phyloP scores from a whole-genome alignment of 2,888 invertebrate genomes.

The Antitype chi region DNA sequence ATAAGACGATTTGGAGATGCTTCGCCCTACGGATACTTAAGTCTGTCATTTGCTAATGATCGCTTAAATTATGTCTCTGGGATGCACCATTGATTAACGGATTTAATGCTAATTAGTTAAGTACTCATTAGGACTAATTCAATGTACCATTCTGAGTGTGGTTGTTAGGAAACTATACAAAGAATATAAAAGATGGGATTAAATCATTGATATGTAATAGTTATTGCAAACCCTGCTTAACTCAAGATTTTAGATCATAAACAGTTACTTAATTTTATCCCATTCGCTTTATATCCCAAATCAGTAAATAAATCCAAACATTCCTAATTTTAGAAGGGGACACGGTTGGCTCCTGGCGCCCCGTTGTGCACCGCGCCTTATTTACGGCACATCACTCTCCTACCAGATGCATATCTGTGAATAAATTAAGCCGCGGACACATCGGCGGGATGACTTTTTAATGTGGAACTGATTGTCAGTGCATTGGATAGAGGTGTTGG shows the following conservation, averaged over 20 bases:
- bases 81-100: too few species aligned
- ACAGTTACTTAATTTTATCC: background rate
- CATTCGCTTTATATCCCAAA: slow-evolving; percentile 16
- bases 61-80: too few species aligned
- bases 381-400: slow-evolving; percentile 73
- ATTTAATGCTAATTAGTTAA: too few species aligned
- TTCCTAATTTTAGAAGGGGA: slow-evolving; percentile 39
- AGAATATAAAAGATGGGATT: background rate
- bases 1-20: too few species aligned
- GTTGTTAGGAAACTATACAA: background rate
- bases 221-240: background rate
- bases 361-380: slow-evolving; percentile 59
- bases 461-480: slow-evolving; percentile 73
- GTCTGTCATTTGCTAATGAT: too few species aligned
- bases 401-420: slow-evolving; percentile 79
- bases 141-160: too few species aligned
- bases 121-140: too few species aligned
- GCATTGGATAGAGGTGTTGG: slow-evolving; percentile 40
- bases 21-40: too few species aligned
- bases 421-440: slow-evolving; percentile 78
- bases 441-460: slow-evolving; percentile 76
- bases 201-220: background rate
- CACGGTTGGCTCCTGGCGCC: slow-evolving; percentile 44
- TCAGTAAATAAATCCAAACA: slow-evolving; percentile 43
- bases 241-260: background rate